Evolutionary conservation across 1,140 invertebrate genomes (phyloP).

Genomic region (Scaptomyza montana): DNA sequence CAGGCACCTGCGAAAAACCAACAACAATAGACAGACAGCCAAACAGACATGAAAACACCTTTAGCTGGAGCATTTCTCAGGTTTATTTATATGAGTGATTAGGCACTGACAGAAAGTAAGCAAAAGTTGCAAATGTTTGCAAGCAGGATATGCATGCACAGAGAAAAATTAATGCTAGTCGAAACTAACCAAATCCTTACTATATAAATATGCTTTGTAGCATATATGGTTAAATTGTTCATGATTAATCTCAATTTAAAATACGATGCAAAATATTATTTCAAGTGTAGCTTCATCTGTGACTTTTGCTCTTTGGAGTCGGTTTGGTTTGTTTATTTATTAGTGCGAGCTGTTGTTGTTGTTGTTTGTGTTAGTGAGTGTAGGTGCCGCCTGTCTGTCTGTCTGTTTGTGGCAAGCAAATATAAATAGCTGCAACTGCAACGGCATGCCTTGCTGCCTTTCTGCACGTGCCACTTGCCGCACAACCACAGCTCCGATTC

Average conservation of each 20-base stretch:
- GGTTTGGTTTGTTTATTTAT: conserved; percentile 67
- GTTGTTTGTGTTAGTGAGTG: background rate
- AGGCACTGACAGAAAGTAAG: conserved; percentile 55
- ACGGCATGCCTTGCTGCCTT: conserved; percentile 1
- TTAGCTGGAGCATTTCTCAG: conserved; percentile 25
- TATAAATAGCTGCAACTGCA: conserved; percentile 49
- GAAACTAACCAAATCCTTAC: too few species aligned
- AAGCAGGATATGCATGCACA: background rate
- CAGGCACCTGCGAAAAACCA: conserved; percentile 36
- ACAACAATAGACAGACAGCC: too few species aligned
- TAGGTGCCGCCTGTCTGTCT: conserved; percentile 32
- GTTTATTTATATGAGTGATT: conserved; percentile 81
- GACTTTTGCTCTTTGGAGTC: conserved; percentile 11
- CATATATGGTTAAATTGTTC: too few species aligned
- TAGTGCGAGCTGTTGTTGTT: conserved; percentile 64
- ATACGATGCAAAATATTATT: background rate
- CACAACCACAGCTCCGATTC: conserved; percentile 1
- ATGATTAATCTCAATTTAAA: too few species aligned
- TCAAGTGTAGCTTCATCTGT: conserved; percentile 10
- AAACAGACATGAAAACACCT: background rate
- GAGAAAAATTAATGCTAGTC: too few species aligned
- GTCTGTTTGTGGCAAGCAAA: conserved; percentile 72
- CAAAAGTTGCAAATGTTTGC: background rate
- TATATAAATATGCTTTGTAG: too few species aligned
- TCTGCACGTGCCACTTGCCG: conserved; percentile 41